Conservation (phyloP, 2,797 vertebrate species). For the Eulemur rubriventer region DNA sequence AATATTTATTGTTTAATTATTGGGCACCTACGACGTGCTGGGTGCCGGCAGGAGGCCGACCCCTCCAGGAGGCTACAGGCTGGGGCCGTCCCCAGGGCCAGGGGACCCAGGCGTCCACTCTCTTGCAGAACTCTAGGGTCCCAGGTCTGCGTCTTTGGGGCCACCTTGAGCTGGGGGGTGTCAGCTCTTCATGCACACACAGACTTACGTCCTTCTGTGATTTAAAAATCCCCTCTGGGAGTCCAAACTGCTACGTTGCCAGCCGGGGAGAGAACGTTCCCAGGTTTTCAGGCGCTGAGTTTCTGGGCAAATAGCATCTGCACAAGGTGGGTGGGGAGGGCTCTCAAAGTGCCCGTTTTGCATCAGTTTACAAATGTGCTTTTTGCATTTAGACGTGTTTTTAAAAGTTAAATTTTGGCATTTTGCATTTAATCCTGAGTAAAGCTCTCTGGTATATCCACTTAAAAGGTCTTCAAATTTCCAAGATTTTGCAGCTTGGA, state of each 20-base stretch:
- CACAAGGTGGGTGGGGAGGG: not conserved
- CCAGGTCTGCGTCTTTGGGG: not conserved
- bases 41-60: not conserved
- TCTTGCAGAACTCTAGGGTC: not conserved
- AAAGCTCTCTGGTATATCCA: slow-evolving; percentile 54
- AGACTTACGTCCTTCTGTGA: slow-evolving; percentile 73
- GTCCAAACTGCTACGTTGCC: slow-evolving; percentile 69
- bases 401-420: slow-evolving; percentile 56
- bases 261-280: slow-evolving; percentile 60
- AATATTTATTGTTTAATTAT: not conserved
- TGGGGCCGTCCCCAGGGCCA: fast-evolving
- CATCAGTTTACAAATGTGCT: not conserved
- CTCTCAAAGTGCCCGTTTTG: not conserved
- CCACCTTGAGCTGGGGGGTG: slow-evolving; percentile 58
- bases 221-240: slow-evolving; percentile 71
- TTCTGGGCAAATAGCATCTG: not conserved
- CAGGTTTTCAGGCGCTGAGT: slow-evolving; percentile 15
- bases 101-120: not conserved
- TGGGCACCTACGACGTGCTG: not conserved
- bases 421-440: slow-evolving; percentile 38
- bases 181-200: slow-evolving; percentile 67
- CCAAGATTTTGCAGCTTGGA: slow-evolving; percentile 31
- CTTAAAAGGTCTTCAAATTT: slow-evolving; percentile 49
- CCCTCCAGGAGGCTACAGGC: not conserved
- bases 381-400: not conserved